Conservation (phyloP, 2,888 invertebrate species). For the Hemistola chrysoprasaria region DNA sequence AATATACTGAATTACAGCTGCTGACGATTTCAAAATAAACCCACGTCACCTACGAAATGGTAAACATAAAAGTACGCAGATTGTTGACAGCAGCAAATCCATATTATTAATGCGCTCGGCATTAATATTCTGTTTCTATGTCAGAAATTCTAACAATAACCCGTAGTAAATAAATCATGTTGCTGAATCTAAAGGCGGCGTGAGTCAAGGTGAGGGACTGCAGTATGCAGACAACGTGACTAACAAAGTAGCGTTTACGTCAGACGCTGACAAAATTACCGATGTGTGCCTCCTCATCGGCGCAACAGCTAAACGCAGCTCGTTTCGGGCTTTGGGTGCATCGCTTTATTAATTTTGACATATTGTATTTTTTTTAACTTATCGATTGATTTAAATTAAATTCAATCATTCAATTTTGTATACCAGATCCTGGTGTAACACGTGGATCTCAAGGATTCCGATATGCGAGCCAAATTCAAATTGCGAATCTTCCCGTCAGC, state of each 20-base stretch:
- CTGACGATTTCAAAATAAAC: slow-evolving; percentile 11
- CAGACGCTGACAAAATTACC: slow-evolving; percentile 26
- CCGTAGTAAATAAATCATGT: no score
- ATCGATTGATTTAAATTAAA: no score
- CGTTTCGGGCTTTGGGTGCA: slow-evolving; percentile 26
- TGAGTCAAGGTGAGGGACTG: slow-evolving; percentile 37
- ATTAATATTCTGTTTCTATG: slow-evolving; percentile 5
- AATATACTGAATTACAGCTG: slow-evolving; percentile 16
- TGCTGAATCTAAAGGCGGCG: neutral
- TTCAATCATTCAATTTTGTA: no score
- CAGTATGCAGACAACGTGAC: slow-evolving; percentile 35
- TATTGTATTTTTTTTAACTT: no score
- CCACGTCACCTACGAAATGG: slow-evolving; percentile 12
- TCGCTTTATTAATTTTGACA: no score
- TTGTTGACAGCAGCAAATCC: slow-evolving; percentile 11
- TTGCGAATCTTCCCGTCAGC: slow-evolving; percentile 51
- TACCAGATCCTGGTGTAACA: no score
- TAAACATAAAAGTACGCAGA: slow-evolving; percentile 16
- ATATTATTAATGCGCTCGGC: slow-evolving; percentile 12
- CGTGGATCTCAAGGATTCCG: slow-evolving; percentile 35
- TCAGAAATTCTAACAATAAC: slow-evolving; percentile 8
- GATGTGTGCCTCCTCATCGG: slow-evolving; percentile 27
- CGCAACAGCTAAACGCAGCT: slow-evolving; percentile 1
- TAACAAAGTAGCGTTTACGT: slow-evolving; percentile 24
- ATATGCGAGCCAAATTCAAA: slow-evolving; percentile 52